Base-by-base conservation (phyloP, 1,140 invertebrate species). In the Hyles euphorbiae region DNA sequence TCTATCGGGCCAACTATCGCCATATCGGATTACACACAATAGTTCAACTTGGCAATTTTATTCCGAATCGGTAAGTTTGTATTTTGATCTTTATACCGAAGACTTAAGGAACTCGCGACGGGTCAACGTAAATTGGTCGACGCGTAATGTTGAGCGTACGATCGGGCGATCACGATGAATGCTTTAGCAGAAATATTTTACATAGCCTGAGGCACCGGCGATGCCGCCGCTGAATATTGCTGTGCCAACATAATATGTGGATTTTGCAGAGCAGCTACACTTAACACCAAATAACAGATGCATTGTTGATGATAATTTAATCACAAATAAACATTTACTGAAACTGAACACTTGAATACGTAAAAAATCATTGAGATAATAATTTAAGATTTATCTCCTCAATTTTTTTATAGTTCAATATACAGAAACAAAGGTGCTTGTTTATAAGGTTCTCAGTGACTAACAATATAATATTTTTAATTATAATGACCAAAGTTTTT, bases 131-230 rank as follows among this genome's bases (percentile, higher is more conserved):
- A 72, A 75, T 75, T 74, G 66, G 74, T 59, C 62, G 59, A 67
- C 76, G 76, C 71, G 80, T 83, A 79, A 72, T 70, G 68, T 73
- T 68, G 70, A 67, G 61, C 60, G 78, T 77, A 75, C 78, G 81
- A 84, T 87, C 77, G 74, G 73, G 77, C 81, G 83, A 86, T 84
- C 84, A 81, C 81, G 81, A 87, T 88, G 85, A 88, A 87, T 82
- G 86, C 82, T 87, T 81, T 81, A 79, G 78, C 80, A 84, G 86
- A 86, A 88, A 88, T 88, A 88, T 88, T 88, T 87, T 87, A 87
- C 86, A 87, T 86, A 68, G 85, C 85, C 82, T 61, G 68, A 65
- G 82, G 85, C 83, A 63, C 34, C 74, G 68, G 72, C 72, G 70
- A 70, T 72, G 72, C 76, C 76, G 71, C 79, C 72, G 65, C 74